Evolutionary conservation across 2,888 invertebrate species (phyloP).

Genomic region (Xestia xanthographa): DNA sequence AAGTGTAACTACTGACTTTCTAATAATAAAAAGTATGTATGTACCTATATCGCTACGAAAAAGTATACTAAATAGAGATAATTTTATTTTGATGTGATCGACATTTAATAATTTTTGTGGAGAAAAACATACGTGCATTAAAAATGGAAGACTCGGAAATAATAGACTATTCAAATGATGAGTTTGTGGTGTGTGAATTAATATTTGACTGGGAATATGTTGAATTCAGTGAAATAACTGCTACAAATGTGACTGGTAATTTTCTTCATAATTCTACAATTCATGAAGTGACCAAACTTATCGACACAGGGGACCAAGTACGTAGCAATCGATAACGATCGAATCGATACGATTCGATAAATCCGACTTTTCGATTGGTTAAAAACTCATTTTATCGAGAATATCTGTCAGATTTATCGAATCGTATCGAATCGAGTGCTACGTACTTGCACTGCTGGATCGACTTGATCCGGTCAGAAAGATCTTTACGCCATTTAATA

Average conservation of each 20-base stretch:
- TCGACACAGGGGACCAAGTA: too few species aligned
- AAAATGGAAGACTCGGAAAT: slow-evolving; percentile 34
- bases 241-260: slow-evolving; percentile 53
- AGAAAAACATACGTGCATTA: not conserved
- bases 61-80: not conserved
- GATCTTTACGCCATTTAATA: not conserved
- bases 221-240: slow-evolving; percentile 65
- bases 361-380: too few species aligned
- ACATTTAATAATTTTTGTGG: not conserved
- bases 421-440: too few species aligned
- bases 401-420: too few species aligned
- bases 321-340: too few species aligned
- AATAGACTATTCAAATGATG: slow-evolving; percentile 32
- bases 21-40: not conserved
- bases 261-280: too few species aligned
- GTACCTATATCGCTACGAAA: not conserved
- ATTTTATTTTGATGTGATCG: not conserved
- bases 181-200: slow-evolving; percentile 34
- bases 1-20: not conserved
- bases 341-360: too few species aligned
- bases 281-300: not conserved
- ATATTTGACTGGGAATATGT: slow-evolving; percentile 41
- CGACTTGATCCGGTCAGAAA: not conserved
- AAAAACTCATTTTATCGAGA: too few species aligned
- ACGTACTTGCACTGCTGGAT: too few species aligned